Percentiles rank a stretch among this genome's conserved stretches.
phyloP scores from a whole-genome alignment of 2,888 invertebrate genomes.

The Arge pagana region DNA sequence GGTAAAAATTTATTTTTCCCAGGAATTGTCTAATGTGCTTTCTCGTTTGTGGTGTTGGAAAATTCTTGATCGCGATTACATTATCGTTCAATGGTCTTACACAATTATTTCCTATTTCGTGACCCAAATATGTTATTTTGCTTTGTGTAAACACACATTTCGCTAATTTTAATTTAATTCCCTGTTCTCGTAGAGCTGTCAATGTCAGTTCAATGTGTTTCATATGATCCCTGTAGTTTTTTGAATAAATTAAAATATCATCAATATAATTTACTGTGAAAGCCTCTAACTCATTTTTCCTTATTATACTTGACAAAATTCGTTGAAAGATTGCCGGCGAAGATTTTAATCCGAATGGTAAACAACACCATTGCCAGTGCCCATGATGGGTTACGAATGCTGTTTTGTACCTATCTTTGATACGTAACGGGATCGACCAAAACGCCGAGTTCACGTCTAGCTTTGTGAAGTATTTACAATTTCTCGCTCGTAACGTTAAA shows the following conservation, averaged over 20 bases:
- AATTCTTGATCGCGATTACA: slow-evolving; percentile 24
- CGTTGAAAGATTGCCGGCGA: slow-evolving; percentile 33
- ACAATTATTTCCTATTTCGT: slow-evolving; percentile 3
- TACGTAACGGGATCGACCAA: slow-evolving; percentile 13
- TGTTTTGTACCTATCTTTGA: slow-evolving; percentile 32
- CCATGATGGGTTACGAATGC: slow-evolving; percentile 34
- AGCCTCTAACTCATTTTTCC: neutral
- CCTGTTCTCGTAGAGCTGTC: slow-evolving; percentile 21
- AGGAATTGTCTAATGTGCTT: slow-evolving; percentile 32
- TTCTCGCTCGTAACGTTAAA: slow-evolving; percentile 24
- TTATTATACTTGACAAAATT: slow-evolving; percentile 2
- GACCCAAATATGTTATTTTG: slow-evolving; percentile 15
- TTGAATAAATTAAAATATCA: slow-evolving; percentile 26
- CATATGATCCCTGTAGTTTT: slow-evolving; percentile 30
- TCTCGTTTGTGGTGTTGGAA: slow-evolving; percentile 25
- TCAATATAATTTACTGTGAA: slow-evolving; percentile 12
- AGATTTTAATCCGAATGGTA: slow-evolving; percentile 34
- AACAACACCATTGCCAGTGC: slow-evolving; percentile 33
- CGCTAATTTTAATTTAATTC: slow-evolving; percentile 19
- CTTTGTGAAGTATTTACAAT: slow-evolving; percentile 27
- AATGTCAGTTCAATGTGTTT: slow-evolving; percentile 24
- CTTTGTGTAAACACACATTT: slow-evolving; percentile 19
- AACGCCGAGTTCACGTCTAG: slow-evolving; percentile 10
- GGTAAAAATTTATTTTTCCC: slow-evolving; percentile 35
- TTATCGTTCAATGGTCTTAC: slow-evolving; percentile 24